A percentile compares a stretch with the other conserved stretches of the same genome.
Evolutionary conservation across 2,113 vertebrate genomes (phyloP).

Genomic region (Entomyzon cyanotis): DNA sequence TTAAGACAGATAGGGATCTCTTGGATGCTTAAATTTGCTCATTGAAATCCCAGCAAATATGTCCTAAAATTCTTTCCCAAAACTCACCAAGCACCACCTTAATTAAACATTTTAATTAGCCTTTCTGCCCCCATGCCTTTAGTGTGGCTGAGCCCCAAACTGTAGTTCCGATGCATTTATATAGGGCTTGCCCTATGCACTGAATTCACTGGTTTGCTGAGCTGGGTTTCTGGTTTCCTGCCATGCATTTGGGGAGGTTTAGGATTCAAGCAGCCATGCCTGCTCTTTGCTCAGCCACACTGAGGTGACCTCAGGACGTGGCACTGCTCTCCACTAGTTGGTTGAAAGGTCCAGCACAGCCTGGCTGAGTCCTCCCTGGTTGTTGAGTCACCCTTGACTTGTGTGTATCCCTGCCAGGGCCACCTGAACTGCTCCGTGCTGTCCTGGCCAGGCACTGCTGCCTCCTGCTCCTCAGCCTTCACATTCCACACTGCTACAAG

Average conservation of each 20-base stretch:
- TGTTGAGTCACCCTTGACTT: background rate
- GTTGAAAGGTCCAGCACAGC: background rate
- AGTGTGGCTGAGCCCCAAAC: background rate
- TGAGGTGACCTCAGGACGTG: background rate
- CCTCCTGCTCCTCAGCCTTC: conserved; percentile 10
- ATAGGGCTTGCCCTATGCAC: background rate
- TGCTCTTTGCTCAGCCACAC: background rate
- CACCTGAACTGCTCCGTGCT: background rate
- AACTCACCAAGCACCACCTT: background rate
- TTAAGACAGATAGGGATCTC: background rate
- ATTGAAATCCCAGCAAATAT: background rate
- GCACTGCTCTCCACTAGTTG: background rate
- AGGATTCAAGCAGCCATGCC: background rate
- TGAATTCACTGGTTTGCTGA: background rate
- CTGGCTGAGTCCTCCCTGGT: background rate
- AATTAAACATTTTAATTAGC: background rate
- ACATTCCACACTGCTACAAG: conserved; percentile 29
- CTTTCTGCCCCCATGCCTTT: background rate
- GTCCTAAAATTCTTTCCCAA: background rate
- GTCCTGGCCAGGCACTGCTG: background rate
- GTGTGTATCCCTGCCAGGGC: background rate
- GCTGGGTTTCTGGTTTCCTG: background rate
- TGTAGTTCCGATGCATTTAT: background rate
- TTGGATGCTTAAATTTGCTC: background rate
- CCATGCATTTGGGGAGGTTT: background rate